Conservation (phyloP, 2,797 vertebrate species). For the Trachurus trachurus region DNA sequence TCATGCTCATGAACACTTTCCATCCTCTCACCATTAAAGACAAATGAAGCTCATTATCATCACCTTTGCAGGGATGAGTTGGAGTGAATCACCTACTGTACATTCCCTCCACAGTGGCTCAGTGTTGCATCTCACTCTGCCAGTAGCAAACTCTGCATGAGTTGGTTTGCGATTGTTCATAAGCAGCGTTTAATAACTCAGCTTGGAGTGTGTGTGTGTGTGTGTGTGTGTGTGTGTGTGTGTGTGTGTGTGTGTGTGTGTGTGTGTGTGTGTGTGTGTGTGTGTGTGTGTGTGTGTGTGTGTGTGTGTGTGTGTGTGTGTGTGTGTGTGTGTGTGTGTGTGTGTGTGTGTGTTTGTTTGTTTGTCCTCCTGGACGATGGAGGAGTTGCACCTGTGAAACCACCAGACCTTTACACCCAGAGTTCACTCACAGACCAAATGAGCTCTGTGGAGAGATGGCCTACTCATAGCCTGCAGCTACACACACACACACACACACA, state of each 20-base stretch:
- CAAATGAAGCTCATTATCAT: not conserved
- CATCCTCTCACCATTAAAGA: not conserved
- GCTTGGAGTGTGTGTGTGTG: not conserved
- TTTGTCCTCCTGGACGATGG: not conserved
- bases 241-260: not conserved
- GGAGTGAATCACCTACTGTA: not conserved
- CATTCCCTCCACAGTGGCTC: not conserved
- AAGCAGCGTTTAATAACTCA: not conserved
- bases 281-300: not conserved
- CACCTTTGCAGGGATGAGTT: not conserved
- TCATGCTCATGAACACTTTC: not conserved
- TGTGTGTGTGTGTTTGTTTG: not conserved
- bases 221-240: not conserved
- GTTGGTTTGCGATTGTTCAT: too few species aligned
- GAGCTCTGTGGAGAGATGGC: conserved; percentile 48
- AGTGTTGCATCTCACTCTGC: not conserved
- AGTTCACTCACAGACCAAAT: conserved; percentile 34
- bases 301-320: too few species aligned
- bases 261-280: not conserved
- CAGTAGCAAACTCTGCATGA: not conserved
- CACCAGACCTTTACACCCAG: conserved; percentile 8
- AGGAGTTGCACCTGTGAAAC: not conserved
- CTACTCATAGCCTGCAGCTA: conserved; percentile 40
- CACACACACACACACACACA: too few species aligned
- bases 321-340: too few species aligned